Base-by-base conservation (phyloP, 2,888 invertebrate genomes). In the Drosophila antonietae region DNA sequence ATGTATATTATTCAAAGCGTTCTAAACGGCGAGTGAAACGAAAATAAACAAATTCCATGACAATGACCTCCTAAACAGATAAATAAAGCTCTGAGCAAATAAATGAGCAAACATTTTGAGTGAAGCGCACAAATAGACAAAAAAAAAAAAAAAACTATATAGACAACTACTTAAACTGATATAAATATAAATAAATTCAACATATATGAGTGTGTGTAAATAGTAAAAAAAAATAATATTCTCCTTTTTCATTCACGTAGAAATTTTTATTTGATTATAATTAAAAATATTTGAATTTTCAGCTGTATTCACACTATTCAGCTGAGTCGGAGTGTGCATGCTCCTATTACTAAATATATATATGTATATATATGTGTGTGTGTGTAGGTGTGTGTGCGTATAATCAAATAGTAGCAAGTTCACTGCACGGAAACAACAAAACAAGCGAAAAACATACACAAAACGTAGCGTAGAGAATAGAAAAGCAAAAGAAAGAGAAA, bases 401-500 rank as follows among this genome's bases (percentile, higher is more conserved):
- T 79, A 83, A 80, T 84, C 81, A 81, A 86, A 75, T 75, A 74
- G 71, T 68, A 75, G 74, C 88, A 79, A 87, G 85, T 86, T 86
- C 85, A 84, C 72, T 87, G 85, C 70, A 79, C 85, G 84, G 81
- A 78, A 83, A 77, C 75, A 80, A 73, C 72, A 72, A 74, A 81
- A 68, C 49, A 49, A 49, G n/a, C 49, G 49, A 49, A 33, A 46
- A 31, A 31, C n/a, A 47, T 15, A 47, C 15, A 28, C 47, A 47
- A 47, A 28, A 15, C 47, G 37, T 65, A 47, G 44, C 44, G 44
- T 33, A 44, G 46, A 6, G 67, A 68, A 66, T 60, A 74, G 67
- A 70, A 70, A 71, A 71, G 35, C 57, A 60, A 44, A 53, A 58
- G 41, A 51, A 73, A 70, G 65, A 46, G n/a, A 56, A 33, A 52